Base-by-base conservation (phyloP, 2,797 vertebrate species). In the Amblyopsis hoosieri region DNA sequence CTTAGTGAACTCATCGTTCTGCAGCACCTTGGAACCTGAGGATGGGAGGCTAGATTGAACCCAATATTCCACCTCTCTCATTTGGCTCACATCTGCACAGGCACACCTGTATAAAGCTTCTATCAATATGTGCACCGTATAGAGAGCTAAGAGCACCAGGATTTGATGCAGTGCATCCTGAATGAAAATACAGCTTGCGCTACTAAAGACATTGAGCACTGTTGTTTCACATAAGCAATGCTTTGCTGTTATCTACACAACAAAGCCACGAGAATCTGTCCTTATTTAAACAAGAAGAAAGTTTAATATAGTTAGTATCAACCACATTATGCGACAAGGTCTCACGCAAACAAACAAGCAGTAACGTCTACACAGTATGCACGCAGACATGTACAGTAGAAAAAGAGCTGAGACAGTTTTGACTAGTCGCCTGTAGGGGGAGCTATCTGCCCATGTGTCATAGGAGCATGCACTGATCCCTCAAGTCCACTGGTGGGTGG, bases 1-100 rank as follows among this genome's bases (percentile, higher is more conserved):
- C 77, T 93, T 92, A 55, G 98, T 99, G 86, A 99, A 99, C 89
- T 99, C 98, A 60, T 99, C 96, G 60, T 98, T 96, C 90, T 99
- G 98, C 78, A 99, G 94, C 29, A 99, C 97, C 84, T 99, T 99
- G 86, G 98, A 97, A 93, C 95, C 98, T 99, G 84, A 68, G 60
- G 72, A 81, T 5, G 54, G 67, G 66, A 87, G 80, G 85, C 56
- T 12, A 29, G 1, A 77, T 64, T 90, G 66, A 81, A 88, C 84
- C 89, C 52, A 5, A 23, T 2, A 69, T 23, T 19, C 48, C 64
- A 60, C 53, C 55, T 60, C 71, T 56, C 70, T 11, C 64, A 65
- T 55, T 4, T 15, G 23, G 70, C 60, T 69, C 3, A 74, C 42
- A 67, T 19, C 37, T 45, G 33, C 12, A 59, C 81, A 80, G 81